These are phyloP conservation scores for Noctua fimbriata DNA, from an alignment of 2,888 invertebrate species.

Conservation along the genomic window DNA sequence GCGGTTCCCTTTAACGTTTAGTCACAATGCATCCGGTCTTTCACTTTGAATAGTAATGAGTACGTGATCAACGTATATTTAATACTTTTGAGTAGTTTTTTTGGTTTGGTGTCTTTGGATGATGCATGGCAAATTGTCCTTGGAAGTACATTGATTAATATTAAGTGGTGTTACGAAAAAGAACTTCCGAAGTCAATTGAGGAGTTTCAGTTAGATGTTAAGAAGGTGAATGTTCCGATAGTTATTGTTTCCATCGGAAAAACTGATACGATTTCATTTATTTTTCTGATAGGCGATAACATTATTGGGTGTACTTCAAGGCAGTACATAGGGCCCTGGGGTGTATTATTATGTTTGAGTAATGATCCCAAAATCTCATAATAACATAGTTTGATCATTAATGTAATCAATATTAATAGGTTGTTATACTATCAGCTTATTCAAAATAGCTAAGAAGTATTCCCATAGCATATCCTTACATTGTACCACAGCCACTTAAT, in stretches of 20 bases:
- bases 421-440: slow-evolving; percentile 22
- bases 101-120: slow-evolving; percentile 34
- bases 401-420: slow-evolving; percentile 11
- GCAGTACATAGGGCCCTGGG: neutral
- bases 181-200: neutral
- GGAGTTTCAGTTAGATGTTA: neutral
- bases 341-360: neutral
- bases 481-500: slow-evolving; percentile 49
- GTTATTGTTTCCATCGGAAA: neutral
- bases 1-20: slow-evolving; percentile 73
- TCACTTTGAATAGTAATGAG: slow-evolving; percentile 76
- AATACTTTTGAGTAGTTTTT: slow-evolving; percentile 53
- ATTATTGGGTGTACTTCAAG: neutral
- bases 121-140: slow-evolving; percentile 39
- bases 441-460: slow-evolving; percentile 43
- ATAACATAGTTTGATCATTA: neutral
- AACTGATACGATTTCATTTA: neutral
- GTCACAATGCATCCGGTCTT: slow-evolving; percentile 78
- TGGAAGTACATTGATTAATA: slow-evolving; percentile 14
- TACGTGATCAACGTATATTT: slow-evolving; percentile 72
- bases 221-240: neutral
- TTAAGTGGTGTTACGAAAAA: neutral
- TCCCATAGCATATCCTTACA: slow-evolving; percentile 44
- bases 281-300: neutral
- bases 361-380: neutral